Conservation (phyloP, 2,113 vertebrate species). For the Colius striatus region DNA sequence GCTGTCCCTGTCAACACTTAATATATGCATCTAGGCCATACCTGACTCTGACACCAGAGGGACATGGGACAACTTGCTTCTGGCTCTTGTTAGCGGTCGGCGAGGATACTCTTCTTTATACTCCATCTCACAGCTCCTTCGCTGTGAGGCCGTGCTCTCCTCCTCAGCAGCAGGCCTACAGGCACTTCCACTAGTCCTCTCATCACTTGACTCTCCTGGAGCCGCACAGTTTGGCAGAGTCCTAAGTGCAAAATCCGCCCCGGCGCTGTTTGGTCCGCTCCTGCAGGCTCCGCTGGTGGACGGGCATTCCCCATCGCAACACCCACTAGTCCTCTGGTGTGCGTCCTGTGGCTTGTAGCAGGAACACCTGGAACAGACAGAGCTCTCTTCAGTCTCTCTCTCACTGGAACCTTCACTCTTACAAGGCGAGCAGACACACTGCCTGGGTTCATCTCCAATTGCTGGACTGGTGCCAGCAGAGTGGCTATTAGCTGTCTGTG, state of each 20-base stretch:
- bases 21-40: constrained; percentile 58
- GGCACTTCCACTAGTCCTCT: constrained; percentile 77
- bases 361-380: constrained; percentile 76
- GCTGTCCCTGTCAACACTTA: background rate
- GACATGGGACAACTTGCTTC: constrained; percentile 88
- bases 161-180: constrained; percentile 67
- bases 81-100: constrained; percentile 91
- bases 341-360: constrained; percentile 66
- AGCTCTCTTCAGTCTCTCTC: constrained; percentile 64
- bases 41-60: constrained; percentile 90
- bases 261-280: constrained; percentile 71
- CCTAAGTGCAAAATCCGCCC: constrained; percentile 79
- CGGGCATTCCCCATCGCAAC: constrained; percentile 72
- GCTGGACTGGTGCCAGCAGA: constrained; percentile 57
- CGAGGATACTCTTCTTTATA: constrained; percentile 82
- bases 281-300: constrained; percentile 76
- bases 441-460: constrained; percentile 58
- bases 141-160: constrained; percentile 66
- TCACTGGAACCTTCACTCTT: constrained; percentile 65
- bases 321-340: constrained; percentile 75
- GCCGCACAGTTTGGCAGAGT: constrained; percentile 74
- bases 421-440: constrained; percentile 74
- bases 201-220: constrained; percentile 50
- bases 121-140: constrained; percentile 62
- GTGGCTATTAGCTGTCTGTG: constrained; percentile 63